A percentile compares a stretch with the other conserved stretches of the same genome.
These are phyloP conservation scores for Achroia grisella DNA, from an alignment of 1,140 invertebrate genomes.

Conservation along the genomic window DNA sequence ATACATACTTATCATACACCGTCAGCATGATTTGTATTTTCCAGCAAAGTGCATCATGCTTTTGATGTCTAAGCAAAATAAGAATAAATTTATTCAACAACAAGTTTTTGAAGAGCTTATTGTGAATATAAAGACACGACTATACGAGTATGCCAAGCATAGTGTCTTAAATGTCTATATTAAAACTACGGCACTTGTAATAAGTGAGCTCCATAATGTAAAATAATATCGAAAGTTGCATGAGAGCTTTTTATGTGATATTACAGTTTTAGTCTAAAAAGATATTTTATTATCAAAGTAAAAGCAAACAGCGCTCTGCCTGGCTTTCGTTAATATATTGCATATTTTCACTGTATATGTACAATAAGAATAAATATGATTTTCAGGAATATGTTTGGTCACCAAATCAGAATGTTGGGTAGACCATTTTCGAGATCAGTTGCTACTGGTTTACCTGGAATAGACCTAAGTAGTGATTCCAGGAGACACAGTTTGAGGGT, in stretches of 20 bases:
- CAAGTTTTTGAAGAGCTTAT: conserved; percentile 10
- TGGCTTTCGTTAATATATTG: conserved; percentile 47
- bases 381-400: conserved; percentile 68
- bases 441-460: conserved; percentile 61
- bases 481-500: conserved; percentile 63
- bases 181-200: neutral
- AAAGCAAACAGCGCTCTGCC: conserved; percentile 43
- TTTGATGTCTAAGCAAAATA: conserved; percentile 66
- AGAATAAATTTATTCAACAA: neutral
- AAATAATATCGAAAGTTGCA: conserved; percentile 37
- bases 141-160: neutral
- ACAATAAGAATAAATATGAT: conserved; percentile 14
- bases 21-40: conserved; percentile 64
- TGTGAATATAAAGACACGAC: neutral
- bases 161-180: neutral
- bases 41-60: conserved; percentile 66
- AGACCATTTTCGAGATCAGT: conserved; percentile 66
- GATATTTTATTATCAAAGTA: conserved; percentile 17
- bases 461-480: conserved; percentile 59
- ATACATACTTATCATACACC: conserved; percentile 36
- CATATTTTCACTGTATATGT: conserved; percentile 29
- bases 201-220: conserved; percentile 19
- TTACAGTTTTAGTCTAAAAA: conserved; percentile 35
- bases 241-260: conserved; percentile 64
- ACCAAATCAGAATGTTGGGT: conserved; percentile 68